Conservation (phyloP, 2,113 vertebrate species). For the Plecturocebus donacophilus region DNA sequence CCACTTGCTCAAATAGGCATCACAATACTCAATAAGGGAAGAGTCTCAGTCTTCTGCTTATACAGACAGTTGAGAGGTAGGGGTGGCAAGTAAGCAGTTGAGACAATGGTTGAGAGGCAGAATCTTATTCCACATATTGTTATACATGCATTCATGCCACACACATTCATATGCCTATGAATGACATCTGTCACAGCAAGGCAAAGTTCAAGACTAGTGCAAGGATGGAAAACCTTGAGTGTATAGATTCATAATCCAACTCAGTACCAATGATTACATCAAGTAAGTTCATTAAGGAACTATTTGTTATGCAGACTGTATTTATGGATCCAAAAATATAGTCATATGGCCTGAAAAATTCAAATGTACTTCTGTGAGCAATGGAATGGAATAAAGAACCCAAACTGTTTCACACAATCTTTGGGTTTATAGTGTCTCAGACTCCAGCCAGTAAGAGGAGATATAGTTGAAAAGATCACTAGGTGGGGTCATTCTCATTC, state of each 20-base stretch:
- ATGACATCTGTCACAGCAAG: not conserved
- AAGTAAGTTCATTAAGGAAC: not conserved
- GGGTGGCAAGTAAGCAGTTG: not conserved
- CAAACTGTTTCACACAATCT: not conserved
- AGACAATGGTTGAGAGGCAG: not conserved
- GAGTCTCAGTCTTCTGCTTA: not conserved
- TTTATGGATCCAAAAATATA: not conserved
- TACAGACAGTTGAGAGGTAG: not conserved
- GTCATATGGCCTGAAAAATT: not conserved
- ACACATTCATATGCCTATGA: not conserved
- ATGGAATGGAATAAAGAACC: not conserved
- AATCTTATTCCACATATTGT: not conserved
- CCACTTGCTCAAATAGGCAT: not conserved
- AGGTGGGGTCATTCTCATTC: not conserved
- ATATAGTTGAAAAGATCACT: not conserved
- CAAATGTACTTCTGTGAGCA: not conserved
- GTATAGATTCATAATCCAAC: not conserved
- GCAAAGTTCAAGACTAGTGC: not conserved
- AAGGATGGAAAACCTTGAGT: not conserved
- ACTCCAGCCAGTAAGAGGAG: not conserved
- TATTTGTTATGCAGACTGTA: not conserved
- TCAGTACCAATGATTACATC: not conserved
- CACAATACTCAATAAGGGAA: not conserved
- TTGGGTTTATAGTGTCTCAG: not conserved
- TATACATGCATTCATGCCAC: not conserved